phyloP scores from a whole-genome alignment of 2,888 invertebrate genomes.

The Trypoxylon attenuatum region DNA sequence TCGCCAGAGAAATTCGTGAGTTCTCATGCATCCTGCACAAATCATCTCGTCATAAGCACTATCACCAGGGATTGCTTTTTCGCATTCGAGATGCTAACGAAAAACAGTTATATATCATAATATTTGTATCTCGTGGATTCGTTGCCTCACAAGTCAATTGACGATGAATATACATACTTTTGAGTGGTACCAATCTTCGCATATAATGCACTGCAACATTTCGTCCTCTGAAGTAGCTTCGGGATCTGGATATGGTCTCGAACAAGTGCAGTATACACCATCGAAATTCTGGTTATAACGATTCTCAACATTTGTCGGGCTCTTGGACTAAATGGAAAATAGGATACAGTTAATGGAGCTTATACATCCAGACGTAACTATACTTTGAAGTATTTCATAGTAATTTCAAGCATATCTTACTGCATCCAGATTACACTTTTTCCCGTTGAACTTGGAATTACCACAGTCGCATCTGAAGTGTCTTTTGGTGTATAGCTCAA shows the following conservation, averaged over 20 bases:
- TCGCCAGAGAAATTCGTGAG: constrained; percentile 83
- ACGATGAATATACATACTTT: constrained; percentile 76
- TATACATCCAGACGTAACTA: constrained; percentile 1
- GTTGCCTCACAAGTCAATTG: not conserved
- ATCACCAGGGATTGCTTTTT: constrained; percentile 77
- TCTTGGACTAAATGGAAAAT: constrained; percentile 75
- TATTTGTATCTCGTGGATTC: not conserved
- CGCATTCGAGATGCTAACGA: constrained; percentile 80
- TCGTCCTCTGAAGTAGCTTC: constrained; percentile 88
- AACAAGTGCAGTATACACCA: constrained; percentile 93
- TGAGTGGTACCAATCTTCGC: constrained; percentile 98
- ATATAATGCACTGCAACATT: constrained; percentile 97
- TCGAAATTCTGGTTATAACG: constrained; percentile 95
- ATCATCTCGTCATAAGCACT: constrained; percentile 85
- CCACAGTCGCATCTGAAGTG: constrained; percentile 98
- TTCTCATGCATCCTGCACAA: constrained; percentile 86
- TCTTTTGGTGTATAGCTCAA: constrained; percentile 97
- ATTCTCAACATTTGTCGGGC: constrained; percentile 82
- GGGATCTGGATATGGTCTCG: constrained; percentile 95
- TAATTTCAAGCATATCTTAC: constrained; percentile 70
- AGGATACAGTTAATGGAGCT: constrained; percentile 4
- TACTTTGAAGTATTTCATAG: not conserved
- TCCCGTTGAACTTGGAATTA: constrained; percentile 83
- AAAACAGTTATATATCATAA: not conserved
- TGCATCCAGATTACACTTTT: constrained; percentile 82